These are phyloP conservation scores for Trachymyrmex cornetzi DNA, from an alignment of 1,140 invertebrate species.

Conservation along the genomic window DNA sequence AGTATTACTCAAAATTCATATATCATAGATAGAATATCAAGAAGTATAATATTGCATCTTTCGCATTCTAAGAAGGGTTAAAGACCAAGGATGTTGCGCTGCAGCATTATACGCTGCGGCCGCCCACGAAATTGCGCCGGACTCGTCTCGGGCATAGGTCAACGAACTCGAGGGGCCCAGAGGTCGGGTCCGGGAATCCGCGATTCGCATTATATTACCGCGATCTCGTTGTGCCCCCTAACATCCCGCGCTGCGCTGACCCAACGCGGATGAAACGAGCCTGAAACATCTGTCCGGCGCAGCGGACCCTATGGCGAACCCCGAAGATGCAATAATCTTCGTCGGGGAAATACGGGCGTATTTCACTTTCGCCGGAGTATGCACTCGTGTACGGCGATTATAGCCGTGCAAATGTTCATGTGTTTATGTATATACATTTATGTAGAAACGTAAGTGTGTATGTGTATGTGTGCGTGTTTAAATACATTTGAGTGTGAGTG, in stretches of 20 bases:
- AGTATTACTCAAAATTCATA: neutral
- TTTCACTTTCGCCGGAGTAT: constrained; percentile 59
- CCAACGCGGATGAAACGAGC: constrained; percentile 53
- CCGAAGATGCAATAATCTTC: constrained; percentile 65
- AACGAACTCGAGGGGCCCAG: constrained; percentile 60
- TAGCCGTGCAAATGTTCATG: constrained; percentile 55
- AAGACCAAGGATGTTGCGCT: constrained; percentile 34
- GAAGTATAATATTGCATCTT: neutral
- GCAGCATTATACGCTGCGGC: constrained; percentile 37
- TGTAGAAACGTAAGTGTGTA: constrained; percentile 34
- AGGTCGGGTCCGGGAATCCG: constrained; percentile 59
- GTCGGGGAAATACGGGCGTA: constrained; percentile 42
- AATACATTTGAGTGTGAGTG: constrained; percentile 29
- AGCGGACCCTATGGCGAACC: constrained; percentile 16
- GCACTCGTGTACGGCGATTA: neutral
- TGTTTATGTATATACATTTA: constrained; percentile 33
- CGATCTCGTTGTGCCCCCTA: constrained; percentile 48
- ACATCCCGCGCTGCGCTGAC: constrained; percentile 21
- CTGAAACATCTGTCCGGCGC: constrained; percentile 67
- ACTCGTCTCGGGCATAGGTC: constrained; percentile 57
- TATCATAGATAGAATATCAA: neutral
- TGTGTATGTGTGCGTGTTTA: neutral
- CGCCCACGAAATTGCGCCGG: constrained; percentile 54
- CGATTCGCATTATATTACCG: constrained; percentile 64
- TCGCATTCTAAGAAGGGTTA: constrained; percentile 21